Evolutionary conservation across 2,113 vertebrate species (phyloP), one percentile per base, ranked within the genome.

Genomic region (Thunnus thynnus): DNA sequence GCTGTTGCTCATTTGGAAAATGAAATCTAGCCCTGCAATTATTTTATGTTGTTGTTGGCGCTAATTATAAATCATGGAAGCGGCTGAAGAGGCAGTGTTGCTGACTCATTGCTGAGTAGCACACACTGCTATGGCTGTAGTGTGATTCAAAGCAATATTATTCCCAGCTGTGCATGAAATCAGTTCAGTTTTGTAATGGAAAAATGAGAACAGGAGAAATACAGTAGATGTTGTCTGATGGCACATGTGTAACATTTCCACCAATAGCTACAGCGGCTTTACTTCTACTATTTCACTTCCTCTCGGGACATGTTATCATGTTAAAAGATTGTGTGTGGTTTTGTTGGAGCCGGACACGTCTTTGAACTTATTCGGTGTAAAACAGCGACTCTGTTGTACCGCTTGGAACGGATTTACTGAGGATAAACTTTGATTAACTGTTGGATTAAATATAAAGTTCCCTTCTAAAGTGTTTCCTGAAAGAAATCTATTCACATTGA

Each of bases 81-180:
- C 36, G 17, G 76, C 66, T 78, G 85, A 72, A 77, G 73, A 74
- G 73, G 56, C 69, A 46, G 78, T 36, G 77, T 16, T 76, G 87
- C 88, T 88, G 88, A 91, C 77, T 88, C 89, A 85, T 60, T 67
- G 85, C 76, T 80, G 79, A 81, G 83, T 44, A 22, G 72, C 84
- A 68, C 72, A 72, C 36, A 9, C 80, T 52, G 83, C 76, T 56
- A 75, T 60, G 86, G 76, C 64, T 88, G 78, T 86, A 14, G 36
- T 72, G 83, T 69, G 69, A 80, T 84, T 72, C 73, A 82, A 91
- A 76, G 84, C 71, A 79, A 72, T 81, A 90, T 88, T 82, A 81
- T 82, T 89, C 81, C 87, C 92, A 94, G 89, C 89, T 93, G 92
- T 86, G 85, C 81, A 81, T 87, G 84, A 91, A 91, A 86, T 89